phyloP scores from a whole-genome alignment of 2,113 vertebrate species.

The Saguinus imperator region DNA sequence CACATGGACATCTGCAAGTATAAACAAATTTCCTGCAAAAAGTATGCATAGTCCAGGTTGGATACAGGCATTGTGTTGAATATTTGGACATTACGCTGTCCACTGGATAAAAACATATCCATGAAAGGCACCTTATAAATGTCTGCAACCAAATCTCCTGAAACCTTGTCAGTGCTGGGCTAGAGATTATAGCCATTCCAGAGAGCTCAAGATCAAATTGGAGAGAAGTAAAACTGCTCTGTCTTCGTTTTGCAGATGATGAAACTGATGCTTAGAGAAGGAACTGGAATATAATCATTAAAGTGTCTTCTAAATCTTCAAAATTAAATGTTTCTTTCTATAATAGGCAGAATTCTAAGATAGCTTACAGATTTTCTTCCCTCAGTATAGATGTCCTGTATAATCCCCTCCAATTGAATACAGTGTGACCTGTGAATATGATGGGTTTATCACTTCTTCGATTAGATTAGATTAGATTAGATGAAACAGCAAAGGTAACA shows the following conservation, averaged over 20 bases:
- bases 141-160: not conserved
- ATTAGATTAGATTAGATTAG: not conserved
- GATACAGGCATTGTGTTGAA: not conserved
- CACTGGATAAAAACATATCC: not conserved
- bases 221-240: not conserved
- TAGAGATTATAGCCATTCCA: not conserved
- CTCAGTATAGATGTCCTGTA: not conserved
- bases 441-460: not conserved
- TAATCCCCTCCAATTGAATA: not conserved
- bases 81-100: not conserved
- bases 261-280: not conserved
- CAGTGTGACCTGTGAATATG: not conserved
- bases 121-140: not conserved
- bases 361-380: not conserved
- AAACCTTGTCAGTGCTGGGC: not conserved
- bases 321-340: not conserved
- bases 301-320: not conserved
- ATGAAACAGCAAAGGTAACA: not conserved
- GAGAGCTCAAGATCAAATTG: not conserved
- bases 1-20: not conserved
- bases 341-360: not conserved
- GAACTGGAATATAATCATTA: not conserved
- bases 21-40: not conserved
- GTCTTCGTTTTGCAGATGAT: not conserved
- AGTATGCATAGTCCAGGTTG: not conserved